Conservation (phyloP, 1,140 invertebrate genomes). For the Drosophila sucinea region DNA sequence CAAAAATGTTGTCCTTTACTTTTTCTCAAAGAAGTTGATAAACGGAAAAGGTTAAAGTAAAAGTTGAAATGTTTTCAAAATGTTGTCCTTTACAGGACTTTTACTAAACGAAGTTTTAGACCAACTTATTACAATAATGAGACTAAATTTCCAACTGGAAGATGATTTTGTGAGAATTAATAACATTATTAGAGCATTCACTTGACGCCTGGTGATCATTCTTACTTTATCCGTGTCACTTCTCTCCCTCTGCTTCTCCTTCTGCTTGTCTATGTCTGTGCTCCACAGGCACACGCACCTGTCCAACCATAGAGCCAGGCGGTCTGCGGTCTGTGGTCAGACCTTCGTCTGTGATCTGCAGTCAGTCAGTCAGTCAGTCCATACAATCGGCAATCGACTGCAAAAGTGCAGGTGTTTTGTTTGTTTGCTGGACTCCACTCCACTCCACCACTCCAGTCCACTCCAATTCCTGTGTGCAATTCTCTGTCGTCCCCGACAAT, state of each 20-base stretch:
- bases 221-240: not conserved
- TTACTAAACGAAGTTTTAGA: too few species aligned
- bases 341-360: conserved; percentile 34
- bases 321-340: conserved; percentile 58
- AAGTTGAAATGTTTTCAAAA: too few species aligned
- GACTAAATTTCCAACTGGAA: not conserved
- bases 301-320: conserved; percentile 71
- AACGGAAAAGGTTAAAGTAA: too few species aligned
- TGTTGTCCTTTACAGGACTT: too few species aligned
- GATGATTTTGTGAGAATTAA: not conserved
- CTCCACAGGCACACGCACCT: conserved; percentile 60
- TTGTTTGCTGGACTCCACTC: conserved; percentile 49
- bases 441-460: not conserved
- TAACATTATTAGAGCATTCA: conserved; percentile 1
- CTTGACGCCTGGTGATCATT: not conserved
- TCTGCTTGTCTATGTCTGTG: conserved; percentile 27
- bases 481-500: conserved; percentile 1
- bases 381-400: conserved; percentile 30
- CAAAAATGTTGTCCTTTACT: too few species aligned
- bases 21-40: too few species aligned
- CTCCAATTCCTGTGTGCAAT: conserved; percentile 15
- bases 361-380: conserved; percentile 23
- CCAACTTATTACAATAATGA: too few species aligned
- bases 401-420: conserved; percentile 71
- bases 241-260: not conserved